Base-by-base conservation (phyloP, 2,113 vertebrate genomes). In the Melanocharis versteri region DNA sequence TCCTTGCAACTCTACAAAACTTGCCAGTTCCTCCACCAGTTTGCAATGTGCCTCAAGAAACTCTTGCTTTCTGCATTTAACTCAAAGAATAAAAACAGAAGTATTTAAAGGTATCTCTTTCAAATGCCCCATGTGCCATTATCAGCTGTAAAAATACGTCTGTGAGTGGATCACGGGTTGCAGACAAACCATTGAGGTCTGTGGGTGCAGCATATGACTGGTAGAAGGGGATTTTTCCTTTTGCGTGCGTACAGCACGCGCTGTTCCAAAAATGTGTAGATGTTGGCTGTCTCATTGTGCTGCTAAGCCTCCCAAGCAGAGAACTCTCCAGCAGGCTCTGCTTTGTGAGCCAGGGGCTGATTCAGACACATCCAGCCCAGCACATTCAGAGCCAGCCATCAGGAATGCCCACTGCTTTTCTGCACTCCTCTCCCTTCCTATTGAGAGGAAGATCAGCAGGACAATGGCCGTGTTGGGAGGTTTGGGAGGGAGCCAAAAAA, bases 251-350 rank as follows among this genome's bases (percentile, higher is more conserved):
- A 35, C 64, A 90, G 91, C 79, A 75, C 1, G 4, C 0, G 7
- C 72, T 65, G 31, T 84, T 71, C 77, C 80, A 96, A 94, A 97
- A 98, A 97, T 97, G 95, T 95, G 97, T 82, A 10, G 80, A 85
- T 58, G 90, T 69, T 70, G 68, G 96, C 94, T 94, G 65, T 93
- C 97, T 86, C 70, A 97, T 98, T 98, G 80, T 97, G 69, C 69
- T 62, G 68, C 77, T 86, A 64, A 96, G 75, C 86, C 80, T 84
- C 73, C 85, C 89, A 62, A 95, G 72, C 90, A 91, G 13, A 62
- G 83, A 53, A 66, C 83, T 60, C 90, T 93, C 94, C 76, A 83
- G 80, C 4, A 2, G 65, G 26, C 81, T 66, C 78, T 82, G 93
- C 83, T 92, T 84, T 94, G 86, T 81, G 78, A 91, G 75, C 45